Evolutionary conservation across 1,140 invertebrate species (phyloP).

Genomic region (Hestina assimilis): DNA sequence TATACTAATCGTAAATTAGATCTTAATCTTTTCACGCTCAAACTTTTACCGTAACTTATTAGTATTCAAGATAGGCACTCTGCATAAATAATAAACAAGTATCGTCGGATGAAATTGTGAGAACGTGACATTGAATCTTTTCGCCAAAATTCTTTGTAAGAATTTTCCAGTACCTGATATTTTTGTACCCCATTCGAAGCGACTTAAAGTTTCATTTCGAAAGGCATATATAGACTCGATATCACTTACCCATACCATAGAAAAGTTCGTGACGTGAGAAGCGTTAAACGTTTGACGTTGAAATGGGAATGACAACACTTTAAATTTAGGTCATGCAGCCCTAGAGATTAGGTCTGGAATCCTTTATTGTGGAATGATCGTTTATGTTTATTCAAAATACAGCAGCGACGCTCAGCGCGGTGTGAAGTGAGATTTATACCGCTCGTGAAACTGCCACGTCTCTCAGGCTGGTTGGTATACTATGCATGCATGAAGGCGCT

Average conservation of each 20-base stretch:
- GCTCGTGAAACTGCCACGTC: slow-evolving; percentile 55
- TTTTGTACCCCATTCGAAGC: slow-evolving; percentile 27
- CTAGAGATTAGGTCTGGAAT: slow-evolving; percentile 45
- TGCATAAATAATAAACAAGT: slow-evolving; percentile 54
- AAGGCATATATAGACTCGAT: slow-evolving; percentile 30
- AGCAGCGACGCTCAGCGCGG: slow-evolving; percentile 40
- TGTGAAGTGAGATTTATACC: slow-evolving; percentile 61
- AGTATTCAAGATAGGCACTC: slow-evolving; percentile 28
- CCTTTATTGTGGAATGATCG: slow-evolving; percentile 27
- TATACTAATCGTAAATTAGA: slow-evolving; percentile 7
- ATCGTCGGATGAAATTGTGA: slow-evolving; percentile 45
- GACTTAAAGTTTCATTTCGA: slow-evolving; percentile 43
- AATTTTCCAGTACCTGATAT: slow-evolving; percentile 18
- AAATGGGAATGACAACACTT: slow-evolving; percentile 25
- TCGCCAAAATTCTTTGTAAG: slow-evolving; percentile 38
- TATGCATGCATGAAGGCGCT: slow-evolving; percentile 52
- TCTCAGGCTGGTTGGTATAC: slow-evolving; percentile 37
- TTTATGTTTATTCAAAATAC: slow-evolving; percentile 59
- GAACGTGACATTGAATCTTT: slow-evolving; percentile 53
- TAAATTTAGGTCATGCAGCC: slow-evolving; percentile 42
- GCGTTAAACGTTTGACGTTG: slow-evolving; percentile 55
- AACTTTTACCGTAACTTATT: slow-evolving; percentile 11
- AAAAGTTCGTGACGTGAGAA: slow-evolving; percentile 57
- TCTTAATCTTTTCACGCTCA: slow-evolving; percentile 13
- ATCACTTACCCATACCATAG: slow-evolving; percentile 46